A percentile compares a stretch with the other conserved stretches of the same genome.
phyloP scores from a whole-genome alignment of 2,888 invertebrate genomes.

The Therioaphis trifolii region DNA sequence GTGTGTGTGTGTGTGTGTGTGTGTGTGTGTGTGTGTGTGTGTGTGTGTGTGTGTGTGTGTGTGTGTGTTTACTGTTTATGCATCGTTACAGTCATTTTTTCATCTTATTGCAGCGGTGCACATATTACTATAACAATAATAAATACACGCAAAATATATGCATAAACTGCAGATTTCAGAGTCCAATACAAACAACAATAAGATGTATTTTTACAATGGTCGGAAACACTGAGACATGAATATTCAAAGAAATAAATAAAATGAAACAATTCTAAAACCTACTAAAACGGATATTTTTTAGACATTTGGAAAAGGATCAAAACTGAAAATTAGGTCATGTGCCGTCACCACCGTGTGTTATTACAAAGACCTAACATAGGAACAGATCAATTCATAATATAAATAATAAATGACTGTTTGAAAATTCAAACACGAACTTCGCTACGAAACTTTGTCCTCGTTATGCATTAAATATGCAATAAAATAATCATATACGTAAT shows the following conservation, averaged over 20 bases:
- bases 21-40: too few species aligned
- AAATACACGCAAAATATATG: too few species aligned
- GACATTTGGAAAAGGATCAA: constrained; percentile 48
- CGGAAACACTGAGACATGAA: not conserved
- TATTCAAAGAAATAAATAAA: not conserved
- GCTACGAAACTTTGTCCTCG: not conserved
- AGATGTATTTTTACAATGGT: not conserved
- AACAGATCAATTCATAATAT: constrained; percentile 37
- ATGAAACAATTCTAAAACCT: not conserved
- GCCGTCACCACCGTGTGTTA: not conserved
- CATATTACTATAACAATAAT: too few species aligned
- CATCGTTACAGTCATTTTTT: too few species aligned
- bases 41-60: too few species aligned
- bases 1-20: too few species aligned
- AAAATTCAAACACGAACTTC: constrained; percentile 38
- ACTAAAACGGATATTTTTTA: not conserved
- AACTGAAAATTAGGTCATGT: constrained; percentile 8
- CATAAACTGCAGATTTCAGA: not conserved
- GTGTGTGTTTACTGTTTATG: too few species aligned
- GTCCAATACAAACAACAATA: not conserved
- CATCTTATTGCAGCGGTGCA: too few species aligned
- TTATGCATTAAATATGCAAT: not conserved
- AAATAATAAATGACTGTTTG: constrained; percentile 38
- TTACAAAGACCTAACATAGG: constrained; percentile 1
- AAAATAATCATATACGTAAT: constrained; percentile 7